Base-by-base conservation (phyloP, 1,140 invertebrate species). In the Neotoxoptera formosana region DNA sequence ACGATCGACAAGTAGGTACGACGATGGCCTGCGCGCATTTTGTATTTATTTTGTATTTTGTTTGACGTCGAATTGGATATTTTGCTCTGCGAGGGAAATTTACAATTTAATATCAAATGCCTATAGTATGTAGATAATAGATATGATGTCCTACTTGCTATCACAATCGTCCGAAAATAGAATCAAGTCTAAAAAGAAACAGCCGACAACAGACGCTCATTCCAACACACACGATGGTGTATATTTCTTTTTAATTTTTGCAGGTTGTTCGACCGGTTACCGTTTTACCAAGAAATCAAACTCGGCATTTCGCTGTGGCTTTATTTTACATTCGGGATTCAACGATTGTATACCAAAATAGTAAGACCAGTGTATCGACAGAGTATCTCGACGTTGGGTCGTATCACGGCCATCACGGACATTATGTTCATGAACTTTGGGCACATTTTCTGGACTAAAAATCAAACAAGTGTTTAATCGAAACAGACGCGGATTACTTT, bases 351-450 rank as follows among this genome's bases (percentile, higher is more conserved):
- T 51, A 47, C 17, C 20, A 48, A 47, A 25, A 34, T 81, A 17
- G 30, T 81, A 9, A 81, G 83, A 48, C 90, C 67, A 17, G 17
- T 83, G 17, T 83, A n/a, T 0, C 23, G 36, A 81, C 25, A 51
- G 51, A 36, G 30, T 34, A 25, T 17, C 60, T 30, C 1, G 3
- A 34, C 51, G 23, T n/a, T 83, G 1, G 17, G 23, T 81, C 25
- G 30, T 21, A 8, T 81, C 8, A n/a, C 7, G 30, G 0, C 17
- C 9, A 21, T 48, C 8, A 76, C 90, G 21, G 90, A 91, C 30
- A 34, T 91, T 1, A 47, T 91, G 67, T 81, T 91, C 9, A 91
- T 76, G 60, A 76, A 91, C 21, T 48, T 91, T n/a, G 90, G 90
- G 9, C 34, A 91, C 11, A 30, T 91, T 23, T 48, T 91, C 51